Percentiles rank a stretch among this genome's conserved stretches.
Conservation (phyloP, 23 tunicate genomes). For the Ascidia mentula region DNA sequence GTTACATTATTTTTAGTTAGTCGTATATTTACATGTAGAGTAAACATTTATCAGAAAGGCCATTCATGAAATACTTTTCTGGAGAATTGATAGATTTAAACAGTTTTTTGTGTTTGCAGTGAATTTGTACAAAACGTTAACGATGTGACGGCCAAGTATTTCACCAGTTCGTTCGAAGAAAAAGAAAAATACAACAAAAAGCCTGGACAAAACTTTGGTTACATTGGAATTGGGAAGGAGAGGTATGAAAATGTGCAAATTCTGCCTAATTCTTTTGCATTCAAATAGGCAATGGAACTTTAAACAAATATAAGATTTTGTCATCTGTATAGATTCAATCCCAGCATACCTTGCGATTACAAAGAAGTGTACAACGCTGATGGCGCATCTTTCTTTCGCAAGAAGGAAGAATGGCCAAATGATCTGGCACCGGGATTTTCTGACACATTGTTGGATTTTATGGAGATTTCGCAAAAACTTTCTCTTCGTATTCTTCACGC, state of each 20-base stretch:
- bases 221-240: slow-evolving; percentile 26
- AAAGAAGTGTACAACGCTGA: slow-evolving; percentile 47
- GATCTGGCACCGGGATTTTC: slow-evolving; percentile 15
- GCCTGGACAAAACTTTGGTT: slow-evolving; percentile 24
- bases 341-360: slow-evolving; percentile 40
- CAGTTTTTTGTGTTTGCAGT: too few species aligned
- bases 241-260: background rate
- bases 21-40: too few species aligned
- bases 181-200: slow-evolving; percentile 23
- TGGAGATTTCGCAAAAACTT: slow-evolving; percentile 26
- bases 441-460: slow-evolving; percentile 9
- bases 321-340: slow-evolving; percentile 11
- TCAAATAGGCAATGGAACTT: too few species aligned
- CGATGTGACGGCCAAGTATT: slow-evolving; percentile 20
- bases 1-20: too few species aligned
- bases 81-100: too few species aligned
- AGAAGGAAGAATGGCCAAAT: slow-evolving; percentile 33
- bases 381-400: background rate
- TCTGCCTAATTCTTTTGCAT: background rate
- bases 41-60: too few species aligned
- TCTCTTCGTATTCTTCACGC: slow-evolving; percentile 34
- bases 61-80: too few species aligned
- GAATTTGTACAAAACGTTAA: slow-evolving; percentile 17
- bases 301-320: too few species aligned
- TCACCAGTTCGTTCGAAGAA: slow-evolving; percentile 15